phyloP scores from a whole-genome alignment of 2,888 invertebrate genomes.

The Cheilosia impressa region DNA sequence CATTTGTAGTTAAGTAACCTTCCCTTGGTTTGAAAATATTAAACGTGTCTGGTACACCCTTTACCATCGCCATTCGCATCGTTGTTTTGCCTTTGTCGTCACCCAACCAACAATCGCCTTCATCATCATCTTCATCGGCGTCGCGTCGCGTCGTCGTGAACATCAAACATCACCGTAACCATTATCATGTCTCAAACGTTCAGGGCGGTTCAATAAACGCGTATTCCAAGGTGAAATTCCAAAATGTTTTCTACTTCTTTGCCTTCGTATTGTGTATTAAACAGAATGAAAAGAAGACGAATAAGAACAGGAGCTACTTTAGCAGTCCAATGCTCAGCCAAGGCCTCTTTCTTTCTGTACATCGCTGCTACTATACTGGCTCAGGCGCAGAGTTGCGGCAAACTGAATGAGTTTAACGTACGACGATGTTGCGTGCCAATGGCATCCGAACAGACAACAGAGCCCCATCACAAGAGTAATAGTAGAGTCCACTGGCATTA shows the following conservation, averaged over 20 bases:
- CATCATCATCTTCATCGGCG: conserved; percentile 28
- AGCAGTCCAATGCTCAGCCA: conserved; percentile 49
- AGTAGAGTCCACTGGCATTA: conserved; percentile 39
- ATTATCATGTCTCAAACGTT: conserved; percentile 75
- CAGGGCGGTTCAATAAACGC: conserved; percentile 74
- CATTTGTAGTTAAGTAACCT: conserved; percentile 70
- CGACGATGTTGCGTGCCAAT: conserved; percentile 50
- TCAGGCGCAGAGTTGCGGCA: conserved; percentile 46
- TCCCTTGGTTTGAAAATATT: conserved; percentile 38
- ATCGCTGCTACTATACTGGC: neutral
- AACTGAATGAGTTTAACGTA: conserved; percentile 70
- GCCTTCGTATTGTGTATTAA: conserved; percentile 51
- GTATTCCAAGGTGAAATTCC: conserved; percentile 74
- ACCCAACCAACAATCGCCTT: conserved; percentile 34
- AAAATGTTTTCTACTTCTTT: conserved; percentile 72
- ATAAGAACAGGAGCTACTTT: conserved; percentile 55
- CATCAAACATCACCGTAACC: conserved; percentile 71
- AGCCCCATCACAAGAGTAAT: conserved; percentile 31
- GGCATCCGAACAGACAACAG: conserved; percentile 7
- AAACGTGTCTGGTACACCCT: conserved; percentile 11
- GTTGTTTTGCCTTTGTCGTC: conserved; percentile 21
- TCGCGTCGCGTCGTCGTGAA: conserved; percentile 20
- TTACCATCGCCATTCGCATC: conserved; percentile 25
- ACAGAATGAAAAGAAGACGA: conserved; percentile 26
- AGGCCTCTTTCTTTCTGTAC: conserved; percentile 60